phyloP scores from a whole-genome alignment of 2,888 invertebrate species.

The Drosophila formosana region DNA sequence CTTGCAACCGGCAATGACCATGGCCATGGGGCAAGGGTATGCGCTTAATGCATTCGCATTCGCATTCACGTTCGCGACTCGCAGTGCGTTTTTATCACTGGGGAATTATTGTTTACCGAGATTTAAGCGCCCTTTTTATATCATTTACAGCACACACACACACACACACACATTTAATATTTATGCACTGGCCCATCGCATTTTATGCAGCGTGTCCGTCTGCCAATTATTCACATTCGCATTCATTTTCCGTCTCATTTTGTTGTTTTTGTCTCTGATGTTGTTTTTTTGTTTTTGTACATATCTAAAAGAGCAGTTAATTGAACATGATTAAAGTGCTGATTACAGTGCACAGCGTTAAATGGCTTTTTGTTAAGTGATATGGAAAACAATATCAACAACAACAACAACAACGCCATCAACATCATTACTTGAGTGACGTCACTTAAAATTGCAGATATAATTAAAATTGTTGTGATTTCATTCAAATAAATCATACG shows the following conservation, averaged over 20 bases:
- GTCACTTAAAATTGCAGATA: constrained; percentile 9
- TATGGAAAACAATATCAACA: constrained; percentile 25
- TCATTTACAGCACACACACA: constrained; percentile 18
- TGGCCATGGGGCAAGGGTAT: constrained; percentile 19
- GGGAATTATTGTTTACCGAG: constrained; percentile 77
- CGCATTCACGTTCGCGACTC: constrained; percentile 30
- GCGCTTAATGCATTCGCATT: constrained; percentile 50
- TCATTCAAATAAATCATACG: background rate
- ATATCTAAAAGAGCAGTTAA: constrained; percentile 65
- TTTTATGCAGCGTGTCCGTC: constrained; percentile 38
- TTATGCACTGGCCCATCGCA: constrained; percentile 60
- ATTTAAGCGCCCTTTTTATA: constrained; percentile 64
- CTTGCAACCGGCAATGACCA: constrained; percentile 17
- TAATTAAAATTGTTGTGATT: constrained; percentile 4
- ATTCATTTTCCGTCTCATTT: constrained; percentile 11
- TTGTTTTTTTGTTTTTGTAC: background rate
- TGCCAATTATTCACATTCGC: constrained; percentile 50
- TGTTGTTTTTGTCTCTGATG: constrained; percentile 5
- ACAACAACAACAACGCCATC: background rate
- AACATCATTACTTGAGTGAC: constrained; percentile 9
- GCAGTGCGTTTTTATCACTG: constrained; percentile 58
- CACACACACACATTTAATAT: constrained; percentile 55
- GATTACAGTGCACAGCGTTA: constrained; percentile 32
- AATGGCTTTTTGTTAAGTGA: constrained; percentile 35
- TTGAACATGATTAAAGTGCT: constrained; percentile 62